phyloP scores from a whole-genome alignment of 2,797 vertebrate genomes.

The Pygocentrus nattereri region DNA sequence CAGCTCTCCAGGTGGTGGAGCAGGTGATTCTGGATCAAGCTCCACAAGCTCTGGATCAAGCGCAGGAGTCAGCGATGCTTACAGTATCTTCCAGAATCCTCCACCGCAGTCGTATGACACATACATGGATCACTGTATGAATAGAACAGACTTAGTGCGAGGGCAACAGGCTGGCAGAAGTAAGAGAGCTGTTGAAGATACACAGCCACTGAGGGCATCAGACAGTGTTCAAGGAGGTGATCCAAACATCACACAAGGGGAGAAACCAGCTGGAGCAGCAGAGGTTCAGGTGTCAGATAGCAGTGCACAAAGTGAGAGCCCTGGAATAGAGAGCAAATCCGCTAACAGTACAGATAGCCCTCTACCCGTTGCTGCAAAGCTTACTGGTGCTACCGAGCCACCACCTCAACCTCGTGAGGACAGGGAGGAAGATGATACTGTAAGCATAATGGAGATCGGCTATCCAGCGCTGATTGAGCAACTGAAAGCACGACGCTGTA shows the following conservation, averaged over 20 bases:
- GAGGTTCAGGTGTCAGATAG: neutral
- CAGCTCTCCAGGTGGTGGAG: slow-evolving; percentile 20
- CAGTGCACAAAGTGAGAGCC: slow-evolving; percentile 6
- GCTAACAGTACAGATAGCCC: slow-evolving; percentile 8
- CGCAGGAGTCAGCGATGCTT: slow-evolving; percentile 74
- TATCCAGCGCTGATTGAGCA: slow-evolving; percentile 78
- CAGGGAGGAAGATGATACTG: slow-evolving; percentile 64
- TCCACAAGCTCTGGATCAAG: slow-evolving; percentile 76
- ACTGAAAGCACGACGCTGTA: slow-evolving; percentile 74
- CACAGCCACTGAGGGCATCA: neutral
- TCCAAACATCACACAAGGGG: neutral
- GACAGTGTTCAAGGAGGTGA: neutral
- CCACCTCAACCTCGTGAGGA: slow-evolving; percentile 26
- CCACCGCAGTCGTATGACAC: slow-evolving; percentile 68
- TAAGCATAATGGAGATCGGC: slow-evolving; percentile 78
- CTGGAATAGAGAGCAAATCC: neutral
- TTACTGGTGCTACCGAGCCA: slow-evolving; percentile 16
- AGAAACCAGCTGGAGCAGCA: slow-evolving; percentile 13
- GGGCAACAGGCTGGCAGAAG: slow-evolving; percentile 44
- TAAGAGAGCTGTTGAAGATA: slow-evolving; percentile 38
- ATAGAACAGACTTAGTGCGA: slow-evolving; percentile 71
- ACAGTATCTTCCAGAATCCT: slow-evolving; percentile 74
- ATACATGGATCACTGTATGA: slow-evolving; percentile 78
- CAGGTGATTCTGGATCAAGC: slow-evolving; percentile 19
- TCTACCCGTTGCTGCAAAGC: slow-evolving; percentile 13